Evolutionary conservation across 2,113 vertebrate genomes (phyloP), one percentile per base, ranked within the genome.

Genomic region (Dinomys branickii): DNA sequence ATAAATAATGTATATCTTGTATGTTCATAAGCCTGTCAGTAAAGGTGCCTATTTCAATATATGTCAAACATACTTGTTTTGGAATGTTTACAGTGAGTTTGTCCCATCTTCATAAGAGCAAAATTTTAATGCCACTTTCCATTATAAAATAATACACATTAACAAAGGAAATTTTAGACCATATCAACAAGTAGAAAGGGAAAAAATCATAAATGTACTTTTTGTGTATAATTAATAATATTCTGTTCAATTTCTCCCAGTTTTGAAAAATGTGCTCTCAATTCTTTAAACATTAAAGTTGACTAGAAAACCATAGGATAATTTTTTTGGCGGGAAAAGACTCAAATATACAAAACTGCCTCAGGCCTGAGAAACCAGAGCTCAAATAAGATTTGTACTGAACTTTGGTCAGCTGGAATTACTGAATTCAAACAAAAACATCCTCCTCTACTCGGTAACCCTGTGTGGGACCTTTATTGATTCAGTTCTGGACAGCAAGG

Each of bases 271-370:
- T 73, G 13, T 52, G 59, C 33, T 88, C 19, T 92, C 71, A 28
- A 63, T 83, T 89, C 73, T 93, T 94, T 91, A 83, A 86, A 83
- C 6, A 73, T 82, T 93, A 77, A 38, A 91, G 50, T 96, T 94
- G 41, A 83, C 44, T 88, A 84, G 59, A 90, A 96, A 93, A 83
- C 26, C 35, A 84, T 41, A 7, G 47, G 10, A 56, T 59, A 73
- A 77, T 52, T 24, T n/a, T 91, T 93, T 35, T 35, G 47, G 4
- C 13, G 41, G 35, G 67, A 44, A 14, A 56, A 8, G 89, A 89
- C 69, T 20, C 30, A 95, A 94, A 95, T 94, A 83, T 38, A 35
- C 84, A 91, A 94, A 96, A 89, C 80, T 88, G 52, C 94, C 50
- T 14, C 30, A 88, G 63, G 61, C 20, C 63, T 93, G 52, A 92